Conservation (phyloP, 2,888 invertebrate genomes). For the Eurytoma californica region DNA sequence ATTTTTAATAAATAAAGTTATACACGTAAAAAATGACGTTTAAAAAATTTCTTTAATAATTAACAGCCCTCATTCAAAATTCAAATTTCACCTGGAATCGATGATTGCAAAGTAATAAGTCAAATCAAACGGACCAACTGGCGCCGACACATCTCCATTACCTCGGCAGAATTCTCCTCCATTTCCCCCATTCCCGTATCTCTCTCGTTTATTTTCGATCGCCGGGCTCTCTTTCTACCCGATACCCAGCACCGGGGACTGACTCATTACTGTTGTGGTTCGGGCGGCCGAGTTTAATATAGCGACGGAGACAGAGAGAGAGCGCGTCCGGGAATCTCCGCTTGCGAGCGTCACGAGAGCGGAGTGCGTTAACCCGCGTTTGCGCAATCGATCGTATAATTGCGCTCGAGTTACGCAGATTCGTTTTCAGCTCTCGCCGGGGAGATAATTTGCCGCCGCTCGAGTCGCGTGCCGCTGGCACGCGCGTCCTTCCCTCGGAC, state of each 20-base stretch:
- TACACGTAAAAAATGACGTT: too few species aligned
- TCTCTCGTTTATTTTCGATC: neutral
- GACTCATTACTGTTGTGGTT: constrained; percentile 37
- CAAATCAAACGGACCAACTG: neutral
- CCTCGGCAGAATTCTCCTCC: neutral
- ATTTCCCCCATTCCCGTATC: neutral
- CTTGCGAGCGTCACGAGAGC: neutral
- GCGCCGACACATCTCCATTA: neutral
- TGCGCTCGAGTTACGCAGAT: constrained; percentile 44
- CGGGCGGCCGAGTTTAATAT: constrained; percentile 7
- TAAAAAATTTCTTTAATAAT: too few species aligned
- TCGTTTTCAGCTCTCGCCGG: neutral
- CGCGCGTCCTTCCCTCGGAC: neutral
- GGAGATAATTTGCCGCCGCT: neutral
- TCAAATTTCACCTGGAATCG: neutral
- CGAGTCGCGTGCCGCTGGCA: neutral
- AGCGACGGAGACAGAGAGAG: neutral
- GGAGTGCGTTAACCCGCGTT: constrained; percentile 11
- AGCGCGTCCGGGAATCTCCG: constrained; percentile 6
- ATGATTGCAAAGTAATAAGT: neutral
- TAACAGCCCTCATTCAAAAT: neutral
- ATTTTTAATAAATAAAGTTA: too few species aligned
- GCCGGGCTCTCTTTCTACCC: neutral
- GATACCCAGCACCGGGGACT: neutral
- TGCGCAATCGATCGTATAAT: constrained; percentile 5